These are phyloP conservation scores for Noctua comes DNA, from an alignment of 2,888 invertebrate genomes.

Conservation along the genomic window DNA sequence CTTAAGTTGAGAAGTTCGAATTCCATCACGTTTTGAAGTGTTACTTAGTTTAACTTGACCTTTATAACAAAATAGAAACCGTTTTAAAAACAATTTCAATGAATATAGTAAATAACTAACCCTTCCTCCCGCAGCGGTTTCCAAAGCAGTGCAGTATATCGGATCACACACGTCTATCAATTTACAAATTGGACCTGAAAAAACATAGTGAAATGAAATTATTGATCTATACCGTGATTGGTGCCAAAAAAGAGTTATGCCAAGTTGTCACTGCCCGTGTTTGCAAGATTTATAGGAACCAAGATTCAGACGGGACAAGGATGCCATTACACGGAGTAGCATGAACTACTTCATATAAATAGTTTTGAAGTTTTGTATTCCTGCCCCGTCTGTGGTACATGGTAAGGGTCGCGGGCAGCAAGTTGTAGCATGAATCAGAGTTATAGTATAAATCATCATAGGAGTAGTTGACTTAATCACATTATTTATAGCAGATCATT, in stretches of 20 bases:
- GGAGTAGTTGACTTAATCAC: neutral
- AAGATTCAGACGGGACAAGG: neutral
- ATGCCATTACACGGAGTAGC: neutral
- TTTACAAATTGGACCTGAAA: slow-evolving; percentile 94
- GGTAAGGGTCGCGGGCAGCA: neutral
- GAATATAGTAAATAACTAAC: slow-evolving; percentile 86
- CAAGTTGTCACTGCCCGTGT: neutral
- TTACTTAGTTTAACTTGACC: neutral
- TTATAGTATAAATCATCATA: no score
- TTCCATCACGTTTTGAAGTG: neutral
- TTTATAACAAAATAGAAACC: neutral
- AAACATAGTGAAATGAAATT: neutral
- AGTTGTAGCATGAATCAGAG: no score
- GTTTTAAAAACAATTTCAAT: neutral
- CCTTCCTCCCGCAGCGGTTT: slow-evolving; percentile 95
- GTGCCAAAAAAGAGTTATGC: neutral
- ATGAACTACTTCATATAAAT: neutral
- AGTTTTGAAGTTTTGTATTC: no score
- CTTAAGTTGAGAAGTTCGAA: neutral
- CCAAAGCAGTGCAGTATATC: slow-evolving; percentile 94
- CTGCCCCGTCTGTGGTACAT: no score
- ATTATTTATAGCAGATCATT: neutral
- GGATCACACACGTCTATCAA: slow-evolving; percentile 94
- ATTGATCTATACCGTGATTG: neutral
- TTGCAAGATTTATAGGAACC: neutral